Conservation (phyloP, 2,888 invertebrate genomes). For the Leuctra nigra region DNA sequence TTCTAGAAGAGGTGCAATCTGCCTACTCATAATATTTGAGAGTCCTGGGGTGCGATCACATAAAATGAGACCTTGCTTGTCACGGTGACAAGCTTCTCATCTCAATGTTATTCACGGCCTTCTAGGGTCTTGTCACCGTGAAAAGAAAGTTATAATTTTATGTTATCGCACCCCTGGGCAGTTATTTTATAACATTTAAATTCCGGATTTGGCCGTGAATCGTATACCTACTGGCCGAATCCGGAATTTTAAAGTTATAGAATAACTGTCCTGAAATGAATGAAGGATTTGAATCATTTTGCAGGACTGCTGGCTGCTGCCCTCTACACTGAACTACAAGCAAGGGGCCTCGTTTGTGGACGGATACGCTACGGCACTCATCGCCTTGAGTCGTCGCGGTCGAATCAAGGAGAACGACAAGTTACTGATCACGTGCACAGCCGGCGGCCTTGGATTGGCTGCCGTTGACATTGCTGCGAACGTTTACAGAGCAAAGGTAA, state of each 20-base stretch:
- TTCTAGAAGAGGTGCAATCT: background rate
- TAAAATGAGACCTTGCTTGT: too few species aligned
- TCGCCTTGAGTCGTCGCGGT: constrained; percentile 48
- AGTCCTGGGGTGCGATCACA: too few species aligned
- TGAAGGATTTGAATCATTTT: constrained; percentile 27
- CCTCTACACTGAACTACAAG: constrained; percentile 37
- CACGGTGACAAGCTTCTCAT: too few species aligned
- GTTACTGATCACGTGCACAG: constrained; percentile 57
- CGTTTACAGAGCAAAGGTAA: constrained; percentile 57
- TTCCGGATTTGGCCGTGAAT: too few species aligned
- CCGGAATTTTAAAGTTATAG: too few species aligned
- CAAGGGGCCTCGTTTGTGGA: constrained; percentile 52
- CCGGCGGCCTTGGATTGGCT: constrained; percentile 56
- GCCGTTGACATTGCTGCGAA: constrained; percentile 62
- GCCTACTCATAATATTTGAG: background rate
- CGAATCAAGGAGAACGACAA: constrained; percentile 39
- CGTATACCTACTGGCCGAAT: background rate
- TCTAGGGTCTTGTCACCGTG: too few species aligned
- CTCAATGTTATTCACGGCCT: too few species aligned
- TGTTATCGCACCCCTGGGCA: too few species aligned
- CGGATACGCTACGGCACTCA: constrained; percentile 57
- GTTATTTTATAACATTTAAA: too few species aligned
- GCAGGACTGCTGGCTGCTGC: constrained; percentile 53
- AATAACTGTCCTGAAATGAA: background rate
- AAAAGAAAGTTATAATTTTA: too few species aligned